These are phyloP conservation scores for Listrodromus nycthemerus DNA, from an alignment of 2,888 invertebrate genomes.

Conservation along the genomic window DNA sequence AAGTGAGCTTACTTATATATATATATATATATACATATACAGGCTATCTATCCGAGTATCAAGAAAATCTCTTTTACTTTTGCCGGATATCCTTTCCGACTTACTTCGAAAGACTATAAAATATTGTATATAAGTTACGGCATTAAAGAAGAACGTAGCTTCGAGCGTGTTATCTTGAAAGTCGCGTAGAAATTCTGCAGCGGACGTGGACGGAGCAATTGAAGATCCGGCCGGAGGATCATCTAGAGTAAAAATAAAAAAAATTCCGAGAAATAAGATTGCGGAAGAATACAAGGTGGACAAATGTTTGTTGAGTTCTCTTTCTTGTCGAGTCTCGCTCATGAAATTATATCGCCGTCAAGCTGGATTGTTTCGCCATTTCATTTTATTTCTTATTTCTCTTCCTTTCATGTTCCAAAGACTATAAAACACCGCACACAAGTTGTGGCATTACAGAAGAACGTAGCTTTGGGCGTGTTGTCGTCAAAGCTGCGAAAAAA, in stretches of 20 bases:
- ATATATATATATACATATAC: conserved; percentile 11
- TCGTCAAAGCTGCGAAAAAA: conserved; percentile 42
- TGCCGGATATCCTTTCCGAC: conserved; percentile 51
- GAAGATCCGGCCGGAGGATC: not conserved
- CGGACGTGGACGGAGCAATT: conserved; percentile 1
- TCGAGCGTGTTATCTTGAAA: conserved; percentile 23
- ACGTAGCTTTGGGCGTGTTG: conserved; percentile 3
- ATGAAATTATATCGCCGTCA: conserved; percentile 50
- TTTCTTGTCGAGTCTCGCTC: conserved; percentile 11
- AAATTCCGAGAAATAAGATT: not conserved
- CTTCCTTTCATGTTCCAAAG: conserved; percentile 37
- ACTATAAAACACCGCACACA: conserved; percentile 18
- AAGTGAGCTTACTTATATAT: conserved; percentile 85
- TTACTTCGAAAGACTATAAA: conserved; percentile 36
- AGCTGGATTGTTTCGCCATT: conserved; percentile 56
- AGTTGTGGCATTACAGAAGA: conserved; percentile 2
- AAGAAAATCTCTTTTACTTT: conserved; percentile 47
- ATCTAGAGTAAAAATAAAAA: conserved; percentile 1
- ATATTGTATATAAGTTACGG: conserved; percentile 15
- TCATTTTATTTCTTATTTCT: conserved; percentile 39
- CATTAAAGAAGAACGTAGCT: conserved; percentile 3
- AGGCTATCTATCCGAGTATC: conserved; percentile 15
- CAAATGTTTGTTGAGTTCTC: not conserved
- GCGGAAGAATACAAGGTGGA: not conserved
- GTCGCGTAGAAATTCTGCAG: conserved; percentile 41